Evolutionary conservation across 2,888 invertebrate species (phyloP).

Genomic region (Beris morrisii): DNA sequence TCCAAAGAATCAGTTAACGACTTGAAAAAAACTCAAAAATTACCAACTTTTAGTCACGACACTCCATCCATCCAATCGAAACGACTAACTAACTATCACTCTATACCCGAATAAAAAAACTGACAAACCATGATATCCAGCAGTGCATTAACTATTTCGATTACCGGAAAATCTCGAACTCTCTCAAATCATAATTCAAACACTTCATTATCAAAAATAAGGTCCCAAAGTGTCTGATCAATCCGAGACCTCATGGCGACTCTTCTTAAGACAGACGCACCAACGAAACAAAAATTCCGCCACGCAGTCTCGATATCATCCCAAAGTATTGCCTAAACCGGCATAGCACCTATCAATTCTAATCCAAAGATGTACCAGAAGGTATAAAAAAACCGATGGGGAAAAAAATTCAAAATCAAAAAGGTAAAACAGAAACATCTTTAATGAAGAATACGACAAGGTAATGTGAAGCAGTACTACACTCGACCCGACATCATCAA

Average conservation of each 20-base stretch:
- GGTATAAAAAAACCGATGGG: not conserved
- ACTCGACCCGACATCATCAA: too few species aligned
- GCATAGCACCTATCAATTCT: constrained; percentile 29
- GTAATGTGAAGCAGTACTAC: not conserved
- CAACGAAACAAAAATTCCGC: constrained; percentile 13
- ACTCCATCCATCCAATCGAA: not conserved
- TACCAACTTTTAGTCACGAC: constrained; percentile 7
- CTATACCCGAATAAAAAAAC: too few species aligned
- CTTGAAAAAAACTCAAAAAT: constrained; percentile 6
- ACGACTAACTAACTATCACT: too few species aligned
- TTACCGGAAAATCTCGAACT: constrained; percentile 7
- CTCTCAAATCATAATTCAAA: not conserved
- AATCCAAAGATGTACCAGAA: constrained; percentile 8
- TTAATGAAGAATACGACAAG: constrained; percentile 36
- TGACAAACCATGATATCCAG: constrained; percentile 6
- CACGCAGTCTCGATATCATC: constrained; percentile 25
- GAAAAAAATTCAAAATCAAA: constrained; percentile 24
- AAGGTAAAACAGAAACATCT: constrained; percentile 37
- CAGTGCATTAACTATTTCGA: constrained; percentile 28
- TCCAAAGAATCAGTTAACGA: too few species aligned
- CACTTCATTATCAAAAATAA: constrained; percentile 23
- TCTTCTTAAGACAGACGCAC: constrained; percentile 17
- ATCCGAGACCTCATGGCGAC: constrained; percentile 40
- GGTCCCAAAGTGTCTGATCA: constrained; percentile 38
- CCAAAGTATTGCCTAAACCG: not conserved